Percentiles rank a stretch among this genome's conserved stretches.
These are phyloP conservation scores for Aselliscus stoliczkanus DNA, from an alignment of 2,797 vertebrate species.

Conservation along the genomic window DNA sequence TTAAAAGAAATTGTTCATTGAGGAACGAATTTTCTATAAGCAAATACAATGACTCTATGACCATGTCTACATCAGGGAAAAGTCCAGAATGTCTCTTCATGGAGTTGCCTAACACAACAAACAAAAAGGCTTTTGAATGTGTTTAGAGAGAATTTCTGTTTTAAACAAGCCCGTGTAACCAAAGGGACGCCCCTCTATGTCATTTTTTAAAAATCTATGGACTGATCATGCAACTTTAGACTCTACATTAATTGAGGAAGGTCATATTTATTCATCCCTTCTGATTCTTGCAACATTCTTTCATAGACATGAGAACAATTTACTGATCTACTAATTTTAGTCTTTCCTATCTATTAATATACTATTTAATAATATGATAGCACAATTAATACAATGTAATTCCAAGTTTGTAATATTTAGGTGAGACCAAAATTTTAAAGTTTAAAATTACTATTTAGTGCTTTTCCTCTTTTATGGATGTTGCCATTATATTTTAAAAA, in stretches of 20 bases:
- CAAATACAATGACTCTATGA: background rate
- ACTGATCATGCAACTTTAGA: background rate
- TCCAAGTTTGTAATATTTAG: background rate
- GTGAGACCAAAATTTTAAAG: background rate
- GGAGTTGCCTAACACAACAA: background rate
- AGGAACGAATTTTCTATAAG: background rate
- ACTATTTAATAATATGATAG: background rate
- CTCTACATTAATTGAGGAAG: background rate
- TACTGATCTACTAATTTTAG: background rate
- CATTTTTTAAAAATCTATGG: background rate
- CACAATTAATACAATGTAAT: background rate
- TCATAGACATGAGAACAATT: background rate
- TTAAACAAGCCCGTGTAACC: background rate
- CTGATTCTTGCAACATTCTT: background rate
- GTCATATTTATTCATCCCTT: background rate
- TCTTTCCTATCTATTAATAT: background rate
- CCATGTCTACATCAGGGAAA: background rate
- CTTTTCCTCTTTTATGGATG: background rate
- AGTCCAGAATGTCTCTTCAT: background rate
- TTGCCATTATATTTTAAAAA: background rate
- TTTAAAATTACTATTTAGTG: background rate
- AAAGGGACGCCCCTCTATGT: background rate
- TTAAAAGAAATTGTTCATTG: background rate
- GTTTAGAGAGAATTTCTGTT: background rate
- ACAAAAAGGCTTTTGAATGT: background rate